Evolutionary conservation across 2,113 vertebrate genomes (phyloP), one percentile per base, ranked within the genome.

Genomic region (Pan paniscus): DNA sequence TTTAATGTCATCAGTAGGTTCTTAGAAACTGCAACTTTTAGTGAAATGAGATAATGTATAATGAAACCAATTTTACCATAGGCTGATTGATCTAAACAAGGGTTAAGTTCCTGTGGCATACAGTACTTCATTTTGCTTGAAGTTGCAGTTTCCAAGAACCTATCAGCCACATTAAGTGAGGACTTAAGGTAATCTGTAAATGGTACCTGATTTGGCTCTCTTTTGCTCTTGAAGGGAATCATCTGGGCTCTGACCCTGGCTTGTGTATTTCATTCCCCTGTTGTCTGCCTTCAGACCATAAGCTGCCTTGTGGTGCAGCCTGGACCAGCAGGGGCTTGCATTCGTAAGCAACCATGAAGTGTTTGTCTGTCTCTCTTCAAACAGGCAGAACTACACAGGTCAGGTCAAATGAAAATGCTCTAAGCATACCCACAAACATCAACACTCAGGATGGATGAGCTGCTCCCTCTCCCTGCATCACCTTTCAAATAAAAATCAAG

Each of bases 361-460:
- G 94, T 96, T 96, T 97, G 95, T 97, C 97, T 96, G n/a, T 38
- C 32, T 25, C 89, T 91, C 96, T 96, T 91, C 93, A 93, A 35
- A 87, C 52, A 97, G 85, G 67, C 70, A 90, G 50, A 97, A 95
- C 50, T 30, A 2, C 32, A 9, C 75, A 73, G 89, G 92, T 83
- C 93, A 84, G 82, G 78, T 98, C 97, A 97, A 81, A 97, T 6
- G 72, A 97, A 97, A 98, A 97, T 16, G 96, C 97, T 97, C 94
- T 96, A 86, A 38, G 95, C 83, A 18, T 81, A 68, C 83, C 48
- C 83, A 72, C 96, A 97, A 81, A 97, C 93, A 78, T 82, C 97
- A 97, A 80, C 96, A 87, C 52, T 50, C 46, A 70, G 88, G 80
- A 95, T 86, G 48, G 80, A 57, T 0, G 0, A 89, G 59, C 91